A percentile compares a stretch with the other conserved stretches of the same genome.
Evolutionary conservation across 2,797 vertebrate genomes (phyloP).

Genomic region (Otolemur crassicaudatus): DNA sequence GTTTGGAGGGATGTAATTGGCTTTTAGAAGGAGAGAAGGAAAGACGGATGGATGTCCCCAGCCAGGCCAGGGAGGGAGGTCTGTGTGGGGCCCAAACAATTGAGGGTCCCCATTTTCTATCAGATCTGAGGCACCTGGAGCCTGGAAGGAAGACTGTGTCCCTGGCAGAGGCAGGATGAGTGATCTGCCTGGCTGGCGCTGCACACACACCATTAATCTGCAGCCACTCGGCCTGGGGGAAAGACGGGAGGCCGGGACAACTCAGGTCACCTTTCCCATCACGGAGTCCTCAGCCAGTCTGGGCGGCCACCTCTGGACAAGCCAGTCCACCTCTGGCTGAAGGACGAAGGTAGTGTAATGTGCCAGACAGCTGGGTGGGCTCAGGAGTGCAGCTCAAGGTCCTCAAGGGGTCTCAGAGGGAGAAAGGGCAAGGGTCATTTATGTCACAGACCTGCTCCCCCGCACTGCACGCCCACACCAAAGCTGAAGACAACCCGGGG

Average conservation of each 20-base stretch:
- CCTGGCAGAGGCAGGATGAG: not conserved
- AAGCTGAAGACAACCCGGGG: accelerated
- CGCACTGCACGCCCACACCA: accelerated
- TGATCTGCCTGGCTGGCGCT: not conserved
- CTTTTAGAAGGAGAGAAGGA: not conserved
- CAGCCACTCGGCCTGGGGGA: not conserved
- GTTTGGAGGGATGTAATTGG: not conserved
- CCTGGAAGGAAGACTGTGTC: not conserved
- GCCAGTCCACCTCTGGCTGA: not conserved
- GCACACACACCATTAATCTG: constrained; percentile 59
- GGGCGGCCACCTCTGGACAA: accelerated
- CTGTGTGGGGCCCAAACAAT: not conserved
- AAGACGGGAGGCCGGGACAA: not conserved
- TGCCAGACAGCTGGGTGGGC: accelerated
- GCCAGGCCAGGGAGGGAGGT: accelerated
- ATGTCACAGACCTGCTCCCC: accelerated
- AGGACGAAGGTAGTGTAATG: not conserved
- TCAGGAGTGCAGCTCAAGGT: accelerated
- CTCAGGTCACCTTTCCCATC: constrained; percentile 65
- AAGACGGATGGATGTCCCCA: not conserved
- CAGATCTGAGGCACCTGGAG: accelerated
- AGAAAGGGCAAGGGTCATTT: not conserved
- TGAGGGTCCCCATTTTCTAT: not conserved
- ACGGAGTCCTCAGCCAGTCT: not conserved
- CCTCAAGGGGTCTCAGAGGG: not conserved